phyloP scores from a whole-genome alignment of 2,113 vertebrate genomes.

The Syrrhaptes paradoxus region DNA sequence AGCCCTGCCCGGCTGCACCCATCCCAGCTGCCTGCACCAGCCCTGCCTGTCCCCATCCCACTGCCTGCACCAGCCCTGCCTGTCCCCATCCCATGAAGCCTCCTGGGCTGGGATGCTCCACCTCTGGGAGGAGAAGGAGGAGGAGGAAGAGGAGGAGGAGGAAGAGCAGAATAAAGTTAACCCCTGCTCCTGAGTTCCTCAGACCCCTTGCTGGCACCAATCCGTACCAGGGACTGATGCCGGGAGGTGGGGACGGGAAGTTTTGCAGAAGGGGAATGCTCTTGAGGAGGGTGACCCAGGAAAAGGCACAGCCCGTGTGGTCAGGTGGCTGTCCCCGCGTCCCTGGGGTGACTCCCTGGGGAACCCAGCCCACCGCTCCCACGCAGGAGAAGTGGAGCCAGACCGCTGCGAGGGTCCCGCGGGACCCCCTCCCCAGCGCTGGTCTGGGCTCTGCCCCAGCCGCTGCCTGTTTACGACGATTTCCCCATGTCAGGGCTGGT shows the following conservation, averaged over 20 bases:
- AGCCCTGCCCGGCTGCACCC: not conserved
- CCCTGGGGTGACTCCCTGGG: not conserved
- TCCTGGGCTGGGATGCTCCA: not conserved
- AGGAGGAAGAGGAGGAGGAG: not conserved
- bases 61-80: not conserved
- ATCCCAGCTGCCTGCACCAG: too few relatives aligned
- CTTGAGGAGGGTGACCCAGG: not conserved
- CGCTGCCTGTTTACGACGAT: fast-evolving
- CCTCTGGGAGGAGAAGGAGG: not conserved
- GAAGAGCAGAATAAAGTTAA: not conserved
- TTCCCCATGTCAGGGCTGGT: not conserved
- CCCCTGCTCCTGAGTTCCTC: too few relatives aligned
- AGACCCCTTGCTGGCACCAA: not conserved
- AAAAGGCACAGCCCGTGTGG: fast-evolving
- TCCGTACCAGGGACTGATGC: not conserved
- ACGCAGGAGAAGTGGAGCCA: fast-evolving
- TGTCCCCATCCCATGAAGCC: not conserved
- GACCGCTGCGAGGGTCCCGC: fast-evolving
- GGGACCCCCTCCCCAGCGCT: not conserved
- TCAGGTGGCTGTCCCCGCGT: not conserved
- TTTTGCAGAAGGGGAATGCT: not conserved
- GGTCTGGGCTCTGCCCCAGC: not conserved
- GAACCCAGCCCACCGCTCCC: not conserved
- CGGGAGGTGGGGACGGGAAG: not conserved
- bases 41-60: not conserved